These are phyloP conservation scores for Lasioglossum morio DNA, from an alignment of 2,888 invertebrate species.

Conservation along the genomic window DNA sequence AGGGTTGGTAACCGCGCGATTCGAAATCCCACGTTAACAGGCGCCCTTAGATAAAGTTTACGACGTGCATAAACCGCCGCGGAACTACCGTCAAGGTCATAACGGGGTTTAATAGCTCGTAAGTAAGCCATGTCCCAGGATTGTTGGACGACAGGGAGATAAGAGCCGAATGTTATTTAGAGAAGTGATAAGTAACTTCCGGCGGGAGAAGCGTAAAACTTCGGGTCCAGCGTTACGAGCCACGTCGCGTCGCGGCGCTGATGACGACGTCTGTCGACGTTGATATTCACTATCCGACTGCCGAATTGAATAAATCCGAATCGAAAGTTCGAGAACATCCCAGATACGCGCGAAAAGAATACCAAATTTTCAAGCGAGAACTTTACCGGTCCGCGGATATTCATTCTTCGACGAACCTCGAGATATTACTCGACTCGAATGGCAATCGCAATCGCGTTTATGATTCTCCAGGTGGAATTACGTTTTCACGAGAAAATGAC, in stretches of 20 bases:
- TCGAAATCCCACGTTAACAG: slow-evolving; percentile 26
- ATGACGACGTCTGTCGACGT: background rate
- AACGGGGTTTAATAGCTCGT: slow-evolving; percentile 66
- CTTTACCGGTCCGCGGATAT: background rate
- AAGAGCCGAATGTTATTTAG: slow-evolving; percentile 52
- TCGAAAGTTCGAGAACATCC: background rate
- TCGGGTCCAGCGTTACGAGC: background rate
- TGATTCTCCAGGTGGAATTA: background rate
- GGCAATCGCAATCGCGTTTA: background rate
- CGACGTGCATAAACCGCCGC: slow-evolving; percentile 46
- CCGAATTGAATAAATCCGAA: background rate
- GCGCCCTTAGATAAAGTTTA: slow-evolving; percentile 60
- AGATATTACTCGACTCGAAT: background rate
- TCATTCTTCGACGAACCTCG: background rate
- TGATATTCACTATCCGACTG: background rate
- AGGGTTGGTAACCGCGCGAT: slow-evolving; percentile 34
- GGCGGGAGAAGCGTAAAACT: slow-evolving; percentile 23
- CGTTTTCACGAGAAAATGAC: background rate
- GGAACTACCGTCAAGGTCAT: slow-evolving; percentile 39
- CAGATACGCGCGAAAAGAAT: background rate
- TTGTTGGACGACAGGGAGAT: slow-evolving; percentile 51
- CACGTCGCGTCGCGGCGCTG: background rate
- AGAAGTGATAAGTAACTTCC: slow-evolving; percentile 56
- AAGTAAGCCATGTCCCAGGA: slow-evolving; percentile 37
- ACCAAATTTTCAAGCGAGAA: background rate